Evolutionary conservation across 1,140 invertebrate genomes (phyloP).

Genomic region (Drosophila sulfurigaster): DNA sequence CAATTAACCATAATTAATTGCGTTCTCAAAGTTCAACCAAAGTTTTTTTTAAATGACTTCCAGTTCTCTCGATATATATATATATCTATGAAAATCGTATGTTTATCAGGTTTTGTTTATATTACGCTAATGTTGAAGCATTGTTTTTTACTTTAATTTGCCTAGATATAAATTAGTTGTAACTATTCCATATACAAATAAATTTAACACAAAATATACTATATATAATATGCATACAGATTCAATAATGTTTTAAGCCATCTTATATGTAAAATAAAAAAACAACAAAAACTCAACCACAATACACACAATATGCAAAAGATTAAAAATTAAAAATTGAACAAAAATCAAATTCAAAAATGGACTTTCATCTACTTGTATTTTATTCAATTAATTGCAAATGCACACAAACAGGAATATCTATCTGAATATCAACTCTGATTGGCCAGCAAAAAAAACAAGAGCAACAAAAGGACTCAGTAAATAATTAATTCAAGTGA

Average conservation of each 20-base stretch:
- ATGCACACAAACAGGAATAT: not conserved
- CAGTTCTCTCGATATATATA: constrained; percentile 56
- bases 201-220: constrained; percentile 33
- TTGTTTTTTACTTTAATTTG: constrained; percentile 60
- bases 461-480: constrained; percentile 16
- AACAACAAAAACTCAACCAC: constrained; percentile 27
- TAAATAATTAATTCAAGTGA: constrained; percentile 17
- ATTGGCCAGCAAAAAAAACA: not conserved
- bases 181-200: constrained; percentile 42
- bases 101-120: constrained; percentile 43
- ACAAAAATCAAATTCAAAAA: constrained; percentile 51
- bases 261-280: constrained; percentile 55
- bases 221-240: constrained; percentile 42
- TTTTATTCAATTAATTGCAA: not conserved
- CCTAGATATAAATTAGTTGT: constrained; percentile 41
- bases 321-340: constrained; percentile 37
- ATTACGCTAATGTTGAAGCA: constrained; percentile 48
- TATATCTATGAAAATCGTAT: constrained; percentile 20
- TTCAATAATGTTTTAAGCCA: constrained; percentile 73
- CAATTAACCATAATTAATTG: constrained; percentile 19
- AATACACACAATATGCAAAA: constrained; percentile 44
- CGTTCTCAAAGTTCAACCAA: constrained; percentile 78
- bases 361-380: not conserved
- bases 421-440: not conserved
- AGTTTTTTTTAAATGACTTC: constrained; percentile 71